These are phyloP conservation scores for Drosophila macrospina DNA, from an alignment of 2,888 invertebrate genomes.

Conservation along the genomic window DNA sequence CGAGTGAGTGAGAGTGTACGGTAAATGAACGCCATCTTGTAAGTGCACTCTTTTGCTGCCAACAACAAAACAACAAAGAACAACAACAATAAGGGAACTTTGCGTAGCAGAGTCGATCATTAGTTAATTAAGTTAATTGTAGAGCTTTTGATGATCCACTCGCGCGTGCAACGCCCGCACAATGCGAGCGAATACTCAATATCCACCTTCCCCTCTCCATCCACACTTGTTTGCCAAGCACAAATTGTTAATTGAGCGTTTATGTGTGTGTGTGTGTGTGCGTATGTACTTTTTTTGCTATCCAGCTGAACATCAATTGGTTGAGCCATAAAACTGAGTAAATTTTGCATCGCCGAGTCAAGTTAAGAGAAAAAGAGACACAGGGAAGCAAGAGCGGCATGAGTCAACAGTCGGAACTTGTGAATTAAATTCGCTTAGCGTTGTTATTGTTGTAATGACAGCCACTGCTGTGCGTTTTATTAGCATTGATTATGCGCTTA, in stretches of 20 bases:
- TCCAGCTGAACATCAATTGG: constrained; percentile 42
- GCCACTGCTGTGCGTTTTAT: constrained; percentile 58
- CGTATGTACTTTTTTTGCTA: constrained; percentile 7
- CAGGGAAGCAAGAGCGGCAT: background rate
- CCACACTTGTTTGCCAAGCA: constrained; percentile 31
- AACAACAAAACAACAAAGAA: background rate
- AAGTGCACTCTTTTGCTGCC: constrained; percentile 35
- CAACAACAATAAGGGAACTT: constrained; percentile 13
- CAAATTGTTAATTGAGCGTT: constrained; percentile 60
- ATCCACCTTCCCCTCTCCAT: background rate
- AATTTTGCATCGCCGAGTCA: background rate
- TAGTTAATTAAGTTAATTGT: constrained; percentile 78
- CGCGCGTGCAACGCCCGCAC: constrained; percentile 72
- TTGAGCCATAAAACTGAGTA: constrained; percentile 41
- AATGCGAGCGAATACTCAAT: constrained; percentile 34
- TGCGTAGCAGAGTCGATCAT: constrained; percentile 48
- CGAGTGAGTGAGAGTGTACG: background rate
- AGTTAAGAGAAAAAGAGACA: background rate
- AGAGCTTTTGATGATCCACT: constrained; percentile 62
- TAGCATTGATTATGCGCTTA: constrained; percentile 75
- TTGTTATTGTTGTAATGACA: constrained; percentile 21
- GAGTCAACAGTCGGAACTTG: constrained; percentile 60
- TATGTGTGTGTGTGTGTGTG: constrained; percentile 7
- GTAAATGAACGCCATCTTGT: constrained; percentile 14
- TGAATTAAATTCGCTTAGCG: constrained; percentile 63